phyloP scores from a whole-genome alignment of 2,113 vertebrate genomes.

The Myrmophylax atrothorax region DNA sequence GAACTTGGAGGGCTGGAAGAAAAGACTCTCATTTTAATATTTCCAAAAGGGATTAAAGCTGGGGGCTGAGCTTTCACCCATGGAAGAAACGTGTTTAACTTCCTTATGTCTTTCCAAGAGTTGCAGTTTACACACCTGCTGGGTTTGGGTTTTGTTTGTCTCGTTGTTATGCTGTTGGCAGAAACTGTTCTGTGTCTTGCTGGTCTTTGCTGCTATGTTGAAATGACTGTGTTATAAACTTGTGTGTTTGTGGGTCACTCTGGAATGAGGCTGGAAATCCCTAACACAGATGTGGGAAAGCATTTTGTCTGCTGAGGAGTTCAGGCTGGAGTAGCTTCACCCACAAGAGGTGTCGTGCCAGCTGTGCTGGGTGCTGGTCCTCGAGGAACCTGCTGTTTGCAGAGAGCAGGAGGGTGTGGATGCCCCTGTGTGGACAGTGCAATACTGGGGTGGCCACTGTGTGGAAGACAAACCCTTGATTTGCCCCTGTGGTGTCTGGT shows the following conservation, averaged over 20 bases:
- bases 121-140: neutral
- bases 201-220: constrained; percentile 53
- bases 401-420: neutral
- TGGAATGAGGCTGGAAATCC: neutral
- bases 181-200: constrained; percentile 35
- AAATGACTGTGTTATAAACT: neutral
- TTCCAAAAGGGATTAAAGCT: neutral
- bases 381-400: neutral
- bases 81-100: neutral
- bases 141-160: neutral
- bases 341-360: neutral
- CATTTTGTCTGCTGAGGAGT: neutral
- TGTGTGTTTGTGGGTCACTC: neutral
- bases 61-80: neutral
- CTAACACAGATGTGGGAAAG: fast-evolving
- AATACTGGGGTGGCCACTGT: neutral
- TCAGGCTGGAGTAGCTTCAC: neutral
- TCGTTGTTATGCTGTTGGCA: constrained; percentile 21
- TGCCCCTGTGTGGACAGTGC: neutral
- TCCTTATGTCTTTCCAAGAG: neutral
- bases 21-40: neutral
- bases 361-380: neutral
- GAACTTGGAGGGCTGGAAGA: neutral
- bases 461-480: neutral
- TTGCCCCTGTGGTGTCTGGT: neutral